These are phyloP conservation scores for Colostygia pectinataria DNA, from an alignment of 2,888 invertebrate genomes.

Conservation along the genomic window DNA sequence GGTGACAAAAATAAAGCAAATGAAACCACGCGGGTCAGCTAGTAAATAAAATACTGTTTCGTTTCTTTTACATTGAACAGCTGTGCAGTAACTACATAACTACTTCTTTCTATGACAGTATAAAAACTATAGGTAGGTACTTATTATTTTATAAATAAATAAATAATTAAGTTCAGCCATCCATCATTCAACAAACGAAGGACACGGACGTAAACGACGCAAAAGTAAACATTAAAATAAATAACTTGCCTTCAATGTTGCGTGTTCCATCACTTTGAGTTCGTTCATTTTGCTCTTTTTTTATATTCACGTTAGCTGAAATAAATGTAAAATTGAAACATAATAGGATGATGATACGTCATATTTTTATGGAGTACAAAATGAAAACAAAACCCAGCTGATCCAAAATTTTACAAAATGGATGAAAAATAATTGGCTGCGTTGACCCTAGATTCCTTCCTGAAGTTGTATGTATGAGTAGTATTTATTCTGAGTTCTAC, in stretches of 20 bases:
- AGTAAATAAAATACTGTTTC: too few species aligned
- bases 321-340: not conserved
- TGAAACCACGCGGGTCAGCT: too few species aligned
- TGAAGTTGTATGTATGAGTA: too few species aligned
- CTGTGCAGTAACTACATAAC: too few species aligned
- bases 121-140: too few species aligned
- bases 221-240: not conserved
- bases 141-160: not conserved
- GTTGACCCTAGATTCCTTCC: too few species aligned
- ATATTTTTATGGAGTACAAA: constrained; percentile 23
- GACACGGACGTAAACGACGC: constrained; percentile 13
- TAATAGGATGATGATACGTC: too few species aligned
- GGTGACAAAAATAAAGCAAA: too few species aligned
- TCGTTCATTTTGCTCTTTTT: constrained; percentile 89
- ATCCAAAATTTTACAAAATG: constrained; percentile 43
- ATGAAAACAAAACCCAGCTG: constrained; percentile 82
- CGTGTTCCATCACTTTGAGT: constrained; percentile 96
- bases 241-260: constrained; percentile 92
- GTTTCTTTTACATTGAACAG: too few species aligned
- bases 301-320: constrained; percentile 10
- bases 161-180: constrained; percentile 8
- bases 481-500: too few species aligned
- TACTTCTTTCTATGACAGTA: too few species aligned
- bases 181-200: constrained; percentile 26
- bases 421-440: not conserved